Conservation (phyloP, 2,113 vertebrate genomes). For the Corydoras maculifer region DNA sequence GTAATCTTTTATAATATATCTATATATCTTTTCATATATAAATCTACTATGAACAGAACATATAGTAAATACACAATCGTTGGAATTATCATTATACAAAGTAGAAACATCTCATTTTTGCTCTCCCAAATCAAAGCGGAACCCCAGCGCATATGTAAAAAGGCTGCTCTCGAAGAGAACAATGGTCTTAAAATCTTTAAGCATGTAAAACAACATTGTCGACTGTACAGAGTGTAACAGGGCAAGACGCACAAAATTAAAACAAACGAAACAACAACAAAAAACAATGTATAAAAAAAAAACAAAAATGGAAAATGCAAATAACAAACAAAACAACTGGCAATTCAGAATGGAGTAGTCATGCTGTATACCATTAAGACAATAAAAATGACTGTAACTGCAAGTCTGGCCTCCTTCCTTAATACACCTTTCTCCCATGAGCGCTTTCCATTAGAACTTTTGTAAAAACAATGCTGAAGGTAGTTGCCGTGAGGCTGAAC, state of each 20-base stretch:
- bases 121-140: constrained; percentile 42
- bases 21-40: constrained; percentile 67
- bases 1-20: constrained; percentile 66
- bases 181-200: constrained; percentile 43
- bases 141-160: constrained; percentile 43
- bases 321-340: constrained; percentile 46
- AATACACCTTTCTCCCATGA: constrained; percentile 32
- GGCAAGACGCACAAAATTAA: constrained; percentile 34
- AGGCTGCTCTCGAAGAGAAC: constrained; percentile 43
- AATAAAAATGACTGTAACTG: constrained; percentile 44
- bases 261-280: constrained; percentile 17
- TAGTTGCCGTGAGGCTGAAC: constrained; percentile 62
- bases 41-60: constrained; percentile 78
- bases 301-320: constrained; percentile 37
- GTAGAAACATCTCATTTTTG: constrained; percentile 62
- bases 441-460: neutral
- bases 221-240: constrained; percentile 56
- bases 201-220: constrained; percentile 47
- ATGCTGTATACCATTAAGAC: constrained; percentile 51
- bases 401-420: constrained; percentile 31
- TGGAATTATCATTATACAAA: constrained; percentile 67
- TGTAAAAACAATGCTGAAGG: constrained; percentile 56
- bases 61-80: constrained; percentile 71
- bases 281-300: constrained; percentile 22
- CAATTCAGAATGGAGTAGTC: constrained; percentile 51